These are phyloP conservation scores for Nemopilema nomurai DNA, from an alignment of 30 jellyfish, hydroid and myxozoan genomes.

Conservation along the genomic window DNA sequence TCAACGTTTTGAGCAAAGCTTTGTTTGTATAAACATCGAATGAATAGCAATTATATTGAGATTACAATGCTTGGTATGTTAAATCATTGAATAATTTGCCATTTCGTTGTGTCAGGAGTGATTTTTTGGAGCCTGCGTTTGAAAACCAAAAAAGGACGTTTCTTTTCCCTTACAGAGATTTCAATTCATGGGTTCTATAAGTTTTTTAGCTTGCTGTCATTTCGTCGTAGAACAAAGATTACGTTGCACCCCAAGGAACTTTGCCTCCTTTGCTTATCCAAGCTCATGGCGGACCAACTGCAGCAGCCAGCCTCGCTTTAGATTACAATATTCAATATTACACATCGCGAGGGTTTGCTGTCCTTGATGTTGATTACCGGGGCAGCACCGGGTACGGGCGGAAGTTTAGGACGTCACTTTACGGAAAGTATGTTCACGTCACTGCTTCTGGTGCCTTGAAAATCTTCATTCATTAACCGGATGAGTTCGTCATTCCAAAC, in stretches of 20 bases:
- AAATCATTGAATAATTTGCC: not conserved
- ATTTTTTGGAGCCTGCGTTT: not conserved
- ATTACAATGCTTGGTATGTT: too few relatives aligned
- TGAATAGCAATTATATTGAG: too few relatives aligned
- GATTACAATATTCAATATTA: constrained; percentile 74
- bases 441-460: too few relatives aligned
- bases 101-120: not conserved
- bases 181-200: not conserved
- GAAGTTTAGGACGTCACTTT: constrained; percentile 60
- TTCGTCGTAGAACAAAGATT: constrained; percentile 68
- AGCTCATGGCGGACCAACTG: constrained; percentile 92
- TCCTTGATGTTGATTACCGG: constrained; percentile 82
- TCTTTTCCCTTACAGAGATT: not conserved
- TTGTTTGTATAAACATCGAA: too few relatives aligned
- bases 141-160: not conserved
- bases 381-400: constrained; percentile 94
- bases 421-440: constrained; percentile 83
- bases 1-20: too few relatives aligned
- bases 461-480: too few relatives aligned
- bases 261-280: constrained; percentile 78
- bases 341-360: constrained; percentile 91
- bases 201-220: not conserved
- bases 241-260: constrained; percentile 64
- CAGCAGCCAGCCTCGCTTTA: constrained; percentile 70
- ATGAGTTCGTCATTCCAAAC: too few relatives aligned